Percentiles rank a stretch among this genome's conserved stretches.
These are phyloP conservation scores for Macaria notata DNA, from an alignment of 2,888 invertebrate species.

Conservation along the genomic window DNA sequence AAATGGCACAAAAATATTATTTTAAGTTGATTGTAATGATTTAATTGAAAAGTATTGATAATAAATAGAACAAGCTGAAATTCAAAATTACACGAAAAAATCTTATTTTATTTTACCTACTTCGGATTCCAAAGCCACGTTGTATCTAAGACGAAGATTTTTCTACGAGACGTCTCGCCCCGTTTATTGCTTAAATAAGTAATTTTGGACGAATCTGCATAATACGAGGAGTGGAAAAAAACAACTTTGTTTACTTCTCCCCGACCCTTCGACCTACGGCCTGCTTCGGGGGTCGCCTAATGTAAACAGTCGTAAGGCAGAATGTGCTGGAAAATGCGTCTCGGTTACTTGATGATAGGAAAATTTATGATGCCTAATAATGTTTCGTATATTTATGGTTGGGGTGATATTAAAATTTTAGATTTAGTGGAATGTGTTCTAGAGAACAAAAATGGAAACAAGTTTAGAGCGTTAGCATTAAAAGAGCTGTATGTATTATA, in stretches of 20 bases:
- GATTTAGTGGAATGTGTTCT: not conserved
- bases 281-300: constrained; percentile 35
- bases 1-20: no score
- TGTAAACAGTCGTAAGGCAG: constrained; percentile 48
- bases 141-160: constrained; percentile 64
- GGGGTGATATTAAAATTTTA: not conserved
- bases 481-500: no score
- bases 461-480: no score
- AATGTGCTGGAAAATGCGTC: constrained; percentile 13
- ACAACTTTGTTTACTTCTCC: constrained; percentile 62
- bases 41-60: no score
- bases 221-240: constrained; percentile 64
- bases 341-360: constrained; percentile 2
- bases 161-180: constrained; percentile 62
- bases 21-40: no score
- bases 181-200: constrained; percentile 78
- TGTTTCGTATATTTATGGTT: no score
- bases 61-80: no score
- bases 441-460: no score
- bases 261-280: constrained; percentile 22
- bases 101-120: no score
- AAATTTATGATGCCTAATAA: constrained; percentile 3
- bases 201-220: constrained; percentile 75
- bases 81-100: no score
- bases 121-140: no score